These are phyloP conservation scores for Crossocerus cetratus DNA, from an alignment of 2,888 invertebrate genomes.

Conservation along the genomic window DNA sequence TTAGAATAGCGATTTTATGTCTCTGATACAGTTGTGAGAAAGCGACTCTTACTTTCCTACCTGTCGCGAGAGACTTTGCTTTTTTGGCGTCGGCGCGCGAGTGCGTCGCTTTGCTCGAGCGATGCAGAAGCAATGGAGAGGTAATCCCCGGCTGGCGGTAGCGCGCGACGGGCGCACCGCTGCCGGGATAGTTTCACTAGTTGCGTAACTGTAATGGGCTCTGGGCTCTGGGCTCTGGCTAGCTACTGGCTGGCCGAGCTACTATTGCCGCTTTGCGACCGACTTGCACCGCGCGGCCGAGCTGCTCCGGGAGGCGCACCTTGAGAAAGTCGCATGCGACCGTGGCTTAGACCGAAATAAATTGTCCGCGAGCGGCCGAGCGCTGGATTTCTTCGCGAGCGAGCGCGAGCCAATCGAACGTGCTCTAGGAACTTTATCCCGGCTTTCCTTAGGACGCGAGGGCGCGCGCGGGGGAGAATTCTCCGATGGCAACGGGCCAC, in stretches of 20 bases:
- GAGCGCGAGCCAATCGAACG: no score
- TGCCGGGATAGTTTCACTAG: conserved; percentile 74
- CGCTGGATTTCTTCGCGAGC: neutral
- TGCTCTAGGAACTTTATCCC: no score
- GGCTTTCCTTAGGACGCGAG: no score
- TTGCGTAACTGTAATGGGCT: conserved; percentile 68
- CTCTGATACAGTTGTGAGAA: no score
- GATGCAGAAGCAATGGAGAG: no score
- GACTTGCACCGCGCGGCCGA: conserved; percentile 24
- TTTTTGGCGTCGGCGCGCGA: conserved; percentile 17
- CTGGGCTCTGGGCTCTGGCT: no score
- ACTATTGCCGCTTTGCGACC: conserved; percentile 36
- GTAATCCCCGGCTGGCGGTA: neutral
- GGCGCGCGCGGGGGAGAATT: no score
- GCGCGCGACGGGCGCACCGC: conserved; percentile 24
- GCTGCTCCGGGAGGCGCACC: neutral
- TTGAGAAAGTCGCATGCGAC: conserved; percentile 18
- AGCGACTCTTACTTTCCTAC: no score
- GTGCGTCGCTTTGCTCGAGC: no score
- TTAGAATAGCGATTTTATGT: no score
- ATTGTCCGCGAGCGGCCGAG: neutral
- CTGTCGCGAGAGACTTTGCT: no score
- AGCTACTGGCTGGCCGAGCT: conserved; percentile 29
- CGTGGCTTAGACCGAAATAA: conserved; percentile 6
- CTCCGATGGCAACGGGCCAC: no score